A percentile compares a stretch with the other conserved stretches of the same genome.
phyloP scores from a whole-genome alignment of 2,113 vertebrate genomes.

The Falcunculus frontatus region DNA sequence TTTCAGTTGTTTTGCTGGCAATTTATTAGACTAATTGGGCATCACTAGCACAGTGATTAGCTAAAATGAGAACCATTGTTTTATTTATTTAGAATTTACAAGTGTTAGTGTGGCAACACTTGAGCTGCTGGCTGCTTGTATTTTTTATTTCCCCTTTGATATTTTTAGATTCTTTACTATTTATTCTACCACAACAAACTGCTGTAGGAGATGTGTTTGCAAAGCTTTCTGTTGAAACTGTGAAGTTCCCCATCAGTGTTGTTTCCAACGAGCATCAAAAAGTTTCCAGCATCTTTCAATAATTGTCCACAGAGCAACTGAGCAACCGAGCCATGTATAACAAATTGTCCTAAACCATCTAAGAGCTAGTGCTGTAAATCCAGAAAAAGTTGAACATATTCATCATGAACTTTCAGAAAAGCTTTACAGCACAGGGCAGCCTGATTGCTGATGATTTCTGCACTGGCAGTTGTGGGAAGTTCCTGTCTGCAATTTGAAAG shows the following conservation, averaged over 20 bases:
- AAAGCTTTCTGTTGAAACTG: not conserved
- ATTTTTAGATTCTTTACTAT: not conserved
- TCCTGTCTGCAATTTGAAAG: not conserved
- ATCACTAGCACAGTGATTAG: not conserved
- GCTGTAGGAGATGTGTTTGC: not conserved
- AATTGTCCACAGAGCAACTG: not conserved
- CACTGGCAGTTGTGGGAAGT: not conserved
- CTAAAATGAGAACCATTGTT: not conserved
- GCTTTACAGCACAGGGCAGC: not conserved
- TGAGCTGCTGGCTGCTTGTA: not conserved
- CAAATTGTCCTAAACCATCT: not conserved
- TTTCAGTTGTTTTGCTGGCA: conserved; percentile 3
- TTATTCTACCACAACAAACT: not conserved
- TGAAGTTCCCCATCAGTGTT: not conserved
- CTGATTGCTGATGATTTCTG: not conserved
- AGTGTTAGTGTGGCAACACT: not conserved
- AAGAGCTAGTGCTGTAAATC: not conserved
- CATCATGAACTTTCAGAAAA: not conserved
- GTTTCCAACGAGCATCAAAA: not conserved
- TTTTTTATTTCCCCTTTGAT: not conserved
- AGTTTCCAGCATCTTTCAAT: not conserved
- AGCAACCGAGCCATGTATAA: not conserved
- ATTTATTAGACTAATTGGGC: conserved; percentile 39
- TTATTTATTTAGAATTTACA: not conserved
- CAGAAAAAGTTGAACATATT: not conserved